Conservation (phyloP, 2,797 vertebrate genomes). For the Typhlichthys subterraneus region DNA sequence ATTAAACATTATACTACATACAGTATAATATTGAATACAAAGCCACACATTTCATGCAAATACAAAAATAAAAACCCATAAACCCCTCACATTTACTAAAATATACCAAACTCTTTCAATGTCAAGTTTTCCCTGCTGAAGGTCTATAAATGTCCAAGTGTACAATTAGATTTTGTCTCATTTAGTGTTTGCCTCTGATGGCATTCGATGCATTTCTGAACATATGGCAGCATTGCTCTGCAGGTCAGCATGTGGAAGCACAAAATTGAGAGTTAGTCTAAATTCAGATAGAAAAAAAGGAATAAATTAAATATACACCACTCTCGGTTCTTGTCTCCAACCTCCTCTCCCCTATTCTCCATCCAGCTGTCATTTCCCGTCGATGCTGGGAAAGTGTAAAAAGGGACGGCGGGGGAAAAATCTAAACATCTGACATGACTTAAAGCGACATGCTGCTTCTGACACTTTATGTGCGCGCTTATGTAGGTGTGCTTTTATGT, state of each 20-base stretch:
- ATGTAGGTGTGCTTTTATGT: not conserved
- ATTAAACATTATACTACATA: too few species aligned
- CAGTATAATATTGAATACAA: too few species aligned
- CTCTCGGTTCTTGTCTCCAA: slow-evolving; percentile 11
- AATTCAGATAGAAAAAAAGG: slow-evolving; percentile 38
- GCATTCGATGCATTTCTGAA: slow-evolving; percentile 42
- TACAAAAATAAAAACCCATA: slow-evolving; percentile 15
- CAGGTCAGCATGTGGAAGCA: slow-evolving; percentile 66
- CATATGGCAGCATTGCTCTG: slow-evolving; percentile 64
- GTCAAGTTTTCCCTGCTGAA: slow-evolving; percentile 13
- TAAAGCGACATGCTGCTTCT: slow-evolving; percentile 22
- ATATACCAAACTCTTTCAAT: slow-evolving; percentile 19
- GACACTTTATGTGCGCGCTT: slow-evolving; percentile 6
- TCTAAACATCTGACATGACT: slow-evolving; percentile 57
- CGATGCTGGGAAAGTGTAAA: slow-evolving; percentile 48
- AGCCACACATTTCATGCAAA: too few species aligned
- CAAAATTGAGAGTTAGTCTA: slow-evolving; percentile 52
- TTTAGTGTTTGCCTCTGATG: slow-evolving; percentile 38
- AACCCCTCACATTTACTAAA: slow-evolving; percentile 25
- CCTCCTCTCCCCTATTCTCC: slow-evolving; percentile 13
- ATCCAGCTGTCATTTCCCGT: slow-evolving; percentile 66
- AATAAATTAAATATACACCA: slow-evolving; percentile 1
- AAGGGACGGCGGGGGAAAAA: slow-evolving; percentile 38
- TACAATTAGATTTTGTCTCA: slow-evolving; percentile 33
- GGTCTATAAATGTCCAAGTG: slow-evolving; percentile 36